Percentiles rank a stretch among this genome's conserved stretches.
These are phyloP conservation scores for Anoncus sp. DNA, from an alignment of 2,888 invertebrate species.

Conservation along the genomic window DNA sequence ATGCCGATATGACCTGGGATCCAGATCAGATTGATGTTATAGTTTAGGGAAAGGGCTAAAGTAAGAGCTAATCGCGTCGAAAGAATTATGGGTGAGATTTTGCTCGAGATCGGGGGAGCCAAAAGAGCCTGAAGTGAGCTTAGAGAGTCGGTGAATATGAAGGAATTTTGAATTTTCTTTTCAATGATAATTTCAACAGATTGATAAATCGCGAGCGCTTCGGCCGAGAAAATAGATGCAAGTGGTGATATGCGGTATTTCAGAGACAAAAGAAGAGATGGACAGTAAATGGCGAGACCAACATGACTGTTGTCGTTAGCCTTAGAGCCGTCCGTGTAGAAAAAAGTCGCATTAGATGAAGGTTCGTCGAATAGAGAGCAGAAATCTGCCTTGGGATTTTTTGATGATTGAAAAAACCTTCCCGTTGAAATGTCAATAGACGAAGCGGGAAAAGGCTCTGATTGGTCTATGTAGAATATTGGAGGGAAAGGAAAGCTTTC, in stretches of 20 bases:
- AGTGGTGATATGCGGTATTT: too few species aligned
- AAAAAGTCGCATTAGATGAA: slow-evolving; percentile 7
- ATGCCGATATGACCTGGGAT: slow-evolving; percentile 23
- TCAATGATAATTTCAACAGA: too few species aligned
- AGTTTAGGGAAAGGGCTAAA: not conserved
- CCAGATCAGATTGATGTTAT: slow-evolving; percentile 4
- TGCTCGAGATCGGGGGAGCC: not conserved
- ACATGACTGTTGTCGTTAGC: not conserved
- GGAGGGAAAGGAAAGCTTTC: not conserved
- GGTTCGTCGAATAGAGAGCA: not conserved
- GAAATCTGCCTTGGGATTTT: not conserved
- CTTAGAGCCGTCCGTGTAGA: slow-evolving; percentile 61
- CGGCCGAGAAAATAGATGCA: slow-evolving; percentile 57
- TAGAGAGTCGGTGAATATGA: slow-evolving; percentile 12
- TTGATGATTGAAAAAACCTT: not conserved
- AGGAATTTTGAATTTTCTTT: too few species aligned
- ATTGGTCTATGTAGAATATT: not conserved
- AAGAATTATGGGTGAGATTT: slow-evolving; percentile 12
- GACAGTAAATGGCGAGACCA: slow-evolving; percentile 35
- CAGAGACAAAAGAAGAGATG: not conserved
- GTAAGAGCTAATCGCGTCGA: not conserved
- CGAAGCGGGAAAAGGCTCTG: not conserved
- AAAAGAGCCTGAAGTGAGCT: slow-evolving; percentile 2
- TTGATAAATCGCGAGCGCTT: slow-evolving; percentile 35
- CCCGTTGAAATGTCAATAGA: not conserved